Base-by-base conservation (phyloP, 2,888 invertebrate genomes). In the Apodemia mormo region DNA sequence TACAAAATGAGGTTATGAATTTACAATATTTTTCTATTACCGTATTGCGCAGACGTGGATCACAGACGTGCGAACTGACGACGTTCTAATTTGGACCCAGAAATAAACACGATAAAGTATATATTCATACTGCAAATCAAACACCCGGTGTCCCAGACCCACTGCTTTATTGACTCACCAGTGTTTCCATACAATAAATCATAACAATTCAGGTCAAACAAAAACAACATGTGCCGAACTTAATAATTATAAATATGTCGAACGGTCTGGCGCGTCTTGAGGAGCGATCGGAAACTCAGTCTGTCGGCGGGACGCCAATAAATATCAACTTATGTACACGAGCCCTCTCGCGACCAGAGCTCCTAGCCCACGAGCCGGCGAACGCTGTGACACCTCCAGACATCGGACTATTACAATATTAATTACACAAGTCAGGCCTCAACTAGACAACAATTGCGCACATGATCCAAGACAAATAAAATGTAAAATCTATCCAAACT, bases 151-250 rank as follows among this genome's bases (percentile, higher is more conserved):
- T 91, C 92, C 93, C 93, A 91, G 91, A 92, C 92, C 93, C 93
- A 93, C 92, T 90, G 90, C 89, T 93, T 93, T 92, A 93, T 93
- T 93, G 92, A 93, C 93, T 92, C 85, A 92, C 92, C 93, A 92
- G 92, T 89, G 91, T 92, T 89, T 88, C 87, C 87, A 89, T 93
- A 93, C 92, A 93, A 91, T 90, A 90, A 92, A 92, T 92, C 90
- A 93, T 92, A 93, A 92, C 92, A 92, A 90, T 89, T 90, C 88
- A 89, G 86, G 89, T 90, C 90, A 90, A 93, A 93, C 91, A 92
- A 92, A 69, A 92, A 92, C 90, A 92, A 92, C 88, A 88, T 89
- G 89, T 91, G 89, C 88, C 86, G 89, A 90, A 90, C 88, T 89
- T 87, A 90, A 90, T 88, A 82, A 81, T 81, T 80, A 89, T 88